Evolutionary conservation across 37 sponge, comb jelly and placozoan species (phyloP), one percentile per base, ranked within the genome.

Genomic region (Halichondria panicea): DNA sequence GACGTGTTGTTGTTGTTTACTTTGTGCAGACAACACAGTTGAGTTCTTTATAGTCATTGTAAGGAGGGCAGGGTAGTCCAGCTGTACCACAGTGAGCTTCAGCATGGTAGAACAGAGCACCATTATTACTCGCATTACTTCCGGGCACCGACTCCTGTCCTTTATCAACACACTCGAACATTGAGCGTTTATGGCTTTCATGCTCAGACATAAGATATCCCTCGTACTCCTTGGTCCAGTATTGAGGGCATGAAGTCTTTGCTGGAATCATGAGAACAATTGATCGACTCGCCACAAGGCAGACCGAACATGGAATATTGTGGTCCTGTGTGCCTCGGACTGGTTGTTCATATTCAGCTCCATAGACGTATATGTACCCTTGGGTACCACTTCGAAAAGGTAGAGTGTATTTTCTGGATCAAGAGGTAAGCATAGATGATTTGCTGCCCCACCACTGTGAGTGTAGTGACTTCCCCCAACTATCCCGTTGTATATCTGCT

Each of bases 21-120:
- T 73, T 82, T 67, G 83, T 82, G 39, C 83, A 82, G 58, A 82
- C 83, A 18, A 54, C 83, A 82, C 83, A 81, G 11, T 71, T 68
- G 1, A 81, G 82, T 46, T 71, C 82, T 61, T 82, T 63, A 4
- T 40, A 44, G n/a, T 45, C n/a, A 55, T 73, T 63, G 38, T 82
- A 82, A 33, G 83, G 83, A 21, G 74, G 74, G 65, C 83, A 82
- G 27, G 74, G 71, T 4, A 82, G 42, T 27, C 66, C 74, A n/a
- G n/a, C n/a, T n/a, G n/a, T n/a, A 61, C 52, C 34, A 38, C 83
- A 82, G 38, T 48, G 54, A 22, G 71, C 71, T 43, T 76, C 77
- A 45, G 33, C 61, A 68, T 69, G 63, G 40, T 76, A 70, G 42
- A 84, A 84, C 6, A 76, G 61, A 48, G 54, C 77, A 53, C 71